Conservation (phyloP, 2,113 vertebrate species). For the Proteles cristata region DNA sequence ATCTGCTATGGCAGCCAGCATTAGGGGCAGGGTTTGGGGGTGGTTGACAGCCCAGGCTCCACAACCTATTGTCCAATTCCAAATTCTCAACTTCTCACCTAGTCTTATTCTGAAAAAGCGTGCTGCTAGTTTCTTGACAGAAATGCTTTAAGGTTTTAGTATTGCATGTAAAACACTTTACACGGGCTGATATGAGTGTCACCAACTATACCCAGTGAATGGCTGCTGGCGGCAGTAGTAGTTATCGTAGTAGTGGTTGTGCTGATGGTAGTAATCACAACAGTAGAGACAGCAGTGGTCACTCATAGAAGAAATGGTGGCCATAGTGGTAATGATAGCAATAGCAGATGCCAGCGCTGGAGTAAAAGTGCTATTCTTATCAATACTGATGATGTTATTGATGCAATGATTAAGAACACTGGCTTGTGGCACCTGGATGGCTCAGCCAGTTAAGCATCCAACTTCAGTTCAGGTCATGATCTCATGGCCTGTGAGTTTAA, state of each 20-base stretch:
- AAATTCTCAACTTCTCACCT: background rate
- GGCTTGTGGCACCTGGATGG: too few species aligned
- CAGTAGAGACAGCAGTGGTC: background rate
- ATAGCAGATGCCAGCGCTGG: too few species aligned
- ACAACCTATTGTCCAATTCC: background rate
- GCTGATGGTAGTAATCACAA: rapidly evolving
- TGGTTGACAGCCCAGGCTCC: background rate
- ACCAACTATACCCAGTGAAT: background rate
- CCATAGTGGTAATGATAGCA: background rate
- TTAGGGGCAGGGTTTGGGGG: background rate
- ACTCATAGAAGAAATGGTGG: background rate
- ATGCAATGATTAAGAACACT: background rate
- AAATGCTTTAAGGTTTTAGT: background rate
- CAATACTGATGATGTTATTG: background rate
- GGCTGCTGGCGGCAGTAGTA: background rate
- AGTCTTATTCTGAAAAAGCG: background rate
- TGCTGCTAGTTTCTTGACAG: background rate
- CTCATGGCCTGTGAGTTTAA: too few species aligned
- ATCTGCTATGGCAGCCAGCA: background rate
- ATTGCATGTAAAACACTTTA: background rate
- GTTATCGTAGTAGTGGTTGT: rapidly evolving
- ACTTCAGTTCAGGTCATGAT: too few species aligned
- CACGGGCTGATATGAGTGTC: background rate
- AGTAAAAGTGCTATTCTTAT: background rate
- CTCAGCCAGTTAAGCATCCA: too few species aligned